A percentile compares a stretch with the other conserved stretches of the same genome.
Conservation (phyloP, 2,797 vertebrate genomes). For the Dendrocincla tyrannina region DNA sequence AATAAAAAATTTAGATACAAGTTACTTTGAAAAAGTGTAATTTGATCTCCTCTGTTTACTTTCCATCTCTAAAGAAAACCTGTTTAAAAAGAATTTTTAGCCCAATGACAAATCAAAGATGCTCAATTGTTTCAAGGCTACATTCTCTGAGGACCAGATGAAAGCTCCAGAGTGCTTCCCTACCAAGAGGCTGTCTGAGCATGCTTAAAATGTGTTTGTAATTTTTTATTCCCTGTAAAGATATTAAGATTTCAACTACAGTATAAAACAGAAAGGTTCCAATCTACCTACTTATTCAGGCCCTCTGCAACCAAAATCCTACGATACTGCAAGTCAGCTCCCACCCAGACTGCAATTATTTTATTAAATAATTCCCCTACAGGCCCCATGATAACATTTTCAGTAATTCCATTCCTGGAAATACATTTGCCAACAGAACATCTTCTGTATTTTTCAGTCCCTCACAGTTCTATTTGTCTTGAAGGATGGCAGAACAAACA, state of each 20-base stretch:
- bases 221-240: not conserved
- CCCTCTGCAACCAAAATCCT: not conserved
- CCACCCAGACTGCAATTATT: not conserved
- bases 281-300: not conserved
- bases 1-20: not conserved
- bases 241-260: not conserved
- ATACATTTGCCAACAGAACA: not conserved
- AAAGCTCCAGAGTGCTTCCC: not conserved
- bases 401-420: not conserved
- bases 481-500: not conserved
- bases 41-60: not conserved
- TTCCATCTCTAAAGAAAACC: not conserved
- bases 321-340: fast-evolving
- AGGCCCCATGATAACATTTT: not conserved
- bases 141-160: not conserved
- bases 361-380: not conserved
- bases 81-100: not conserved
- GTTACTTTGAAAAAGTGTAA: not conserved
- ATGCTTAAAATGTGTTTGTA: not conserved
- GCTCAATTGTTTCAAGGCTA: not conserved
- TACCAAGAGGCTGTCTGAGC: not conserved
- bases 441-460: not conserved
- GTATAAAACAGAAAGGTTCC: not conserved
- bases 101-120: not conserved
- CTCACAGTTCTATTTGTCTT: not conserved